Conservation (phyloP, 2,888 invertebrate genomes). For the Ashinkailepas kermadecensis region DNA sequence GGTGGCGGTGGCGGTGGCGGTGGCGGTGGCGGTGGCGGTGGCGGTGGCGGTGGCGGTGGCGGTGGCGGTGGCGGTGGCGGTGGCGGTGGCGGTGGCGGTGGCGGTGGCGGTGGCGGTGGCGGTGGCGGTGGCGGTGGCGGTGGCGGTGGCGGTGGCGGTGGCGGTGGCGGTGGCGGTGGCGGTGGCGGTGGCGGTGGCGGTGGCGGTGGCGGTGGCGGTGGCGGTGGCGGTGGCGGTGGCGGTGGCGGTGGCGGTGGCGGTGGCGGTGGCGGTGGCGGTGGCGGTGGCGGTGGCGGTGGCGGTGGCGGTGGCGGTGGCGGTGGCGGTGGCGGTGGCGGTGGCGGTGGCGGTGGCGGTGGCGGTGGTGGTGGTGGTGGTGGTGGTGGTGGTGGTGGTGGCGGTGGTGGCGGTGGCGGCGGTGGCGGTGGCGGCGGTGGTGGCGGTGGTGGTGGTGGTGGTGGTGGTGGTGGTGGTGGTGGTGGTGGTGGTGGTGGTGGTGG, state of each 20-base stretch:
- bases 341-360: constrained; percentile 21
- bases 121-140: no score
- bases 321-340: constrained; percentile 22
- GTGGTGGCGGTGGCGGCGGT: constrained; percentile 23
- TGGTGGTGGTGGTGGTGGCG: constrained; percentile 25
- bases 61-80: constrained; percentile 23
- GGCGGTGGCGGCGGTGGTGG: constrained; percentile 23
- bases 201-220: no score
- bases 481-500: constrained; percentile 25
- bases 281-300: constrained; percentile 22
- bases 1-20: constrained; percentile 24
- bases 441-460: constrained; percentile 23
- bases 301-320: constrained; percentile 22
- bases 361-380: constrained; percentile 24
- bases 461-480: constrained; percentile 24
- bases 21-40: constrained; percentile 22
- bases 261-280: constrained; percentile 23
- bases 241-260: no score
- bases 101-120: background rate
- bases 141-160: no score
- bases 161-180: no score
- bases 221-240: no score
- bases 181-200: no score
- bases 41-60: constrained; percentile 13
- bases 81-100: constrained; percentile 23